Conservation (phyloP, 2,797 vertebrate genomes). For the Diglossa cyanea region DNA sequence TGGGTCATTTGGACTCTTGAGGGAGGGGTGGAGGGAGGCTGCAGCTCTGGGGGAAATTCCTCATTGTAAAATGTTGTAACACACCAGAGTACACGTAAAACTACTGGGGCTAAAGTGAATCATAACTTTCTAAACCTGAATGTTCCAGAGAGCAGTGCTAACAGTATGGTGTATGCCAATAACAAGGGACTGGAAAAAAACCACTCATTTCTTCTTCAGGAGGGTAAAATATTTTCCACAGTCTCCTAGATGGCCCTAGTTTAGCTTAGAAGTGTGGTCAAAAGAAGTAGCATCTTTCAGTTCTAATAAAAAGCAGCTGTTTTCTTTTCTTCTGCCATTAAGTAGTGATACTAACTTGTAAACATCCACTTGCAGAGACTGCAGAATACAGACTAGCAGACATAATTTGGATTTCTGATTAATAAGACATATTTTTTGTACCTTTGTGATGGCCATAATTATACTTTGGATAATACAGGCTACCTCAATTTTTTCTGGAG, state of each 20-base stretch:
- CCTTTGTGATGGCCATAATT: neutral
- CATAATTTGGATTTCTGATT: neutral
- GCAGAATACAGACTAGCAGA: neutral
- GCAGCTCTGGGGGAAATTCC: neutral
- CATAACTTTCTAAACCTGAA: constrained; percentile 6
- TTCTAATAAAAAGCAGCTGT: neutral
- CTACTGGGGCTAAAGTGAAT: neutral
- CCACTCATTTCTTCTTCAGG: neutral
- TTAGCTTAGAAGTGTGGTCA: neutral
- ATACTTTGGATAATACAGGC: neutral
- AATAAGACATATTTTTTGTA: neutral
- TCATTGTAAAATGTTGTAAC: neutral
- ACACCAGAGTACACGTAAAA: neutral
- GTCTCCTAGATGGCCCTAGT: neutral
- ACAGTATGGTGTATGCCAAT: neutral
- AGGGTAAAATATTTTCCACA: neutral
- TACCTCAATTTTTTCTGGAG: neutral
- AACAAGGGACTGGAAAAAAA: neutral
- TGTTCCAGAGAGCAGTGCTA: neutral
- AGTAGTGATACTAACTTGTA: neutral
- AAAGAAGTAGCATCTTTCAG: neutral
- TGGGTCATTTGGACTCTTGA: neutral
- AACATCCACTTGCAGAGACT: neutral
- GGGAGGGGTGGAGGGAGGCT: neutral
- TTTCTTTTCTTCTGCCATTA: neutral